Base-by-base conservation (phyloP, 1,140 invertebrate species). In the Acromyrmex charruanus region DNA sequence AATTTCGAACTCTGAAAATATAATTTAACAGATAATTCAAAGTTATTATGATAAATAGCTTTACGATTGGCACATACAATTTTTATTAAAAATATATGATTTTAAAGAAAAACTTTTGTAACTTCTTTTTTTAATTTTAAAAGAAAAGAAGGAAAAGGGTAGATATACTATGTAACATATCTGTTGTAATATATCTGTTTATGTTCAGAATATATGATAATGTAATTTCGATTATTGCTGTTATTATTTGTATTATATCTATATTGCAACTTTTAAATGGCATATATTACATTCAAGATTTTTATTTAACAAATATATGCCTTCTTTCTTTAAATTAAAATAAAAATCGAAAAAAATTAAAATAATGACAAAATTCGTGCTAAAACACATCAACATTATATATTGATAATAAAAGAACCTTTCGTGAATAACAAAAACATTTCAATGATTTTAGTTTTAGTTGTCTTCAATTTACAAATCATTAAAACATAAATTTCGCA, bases 201-300 rank as follows among this genome's bases (percentile, higher is more conserved):
- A 74, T 51, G 3, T 71, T 53, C 6, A 53, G 3, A 72, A 55
- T 55, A 16, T 72, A 7, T 6, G 0, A 53, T 0, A 39, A 10
- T 18, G 31, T 59, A 18, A 44, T 0, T 65, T 65, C 21, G 2
- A 49, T 49, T 31, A 31, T 35, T 21, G 9, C 0, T 44, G 39
- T 7, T 49, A 35, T 14, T 51, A 31, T 44, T 21, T 51, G 44
- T 21, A 59, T 18, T 4, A 65, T 66, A 49, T 21, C 6, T 16
- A 74, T 31, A 77, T 18, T 21, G 31, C 10, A 16, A 63, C 2
- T 21, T 77, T 51, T 39, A 35, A n/a, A n/a, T 4, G 3, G 12
- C 18, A 66, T 5, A 25, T 51, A 25, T 51, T 51, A 68, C 9
- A 25, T 80, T 68, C 14, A 80, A 68, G 12, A 79, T 53, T 80